Evolutionary conservation across 1,140 invertebrate species (phyloP).

Genomic region (Psix sp.): DNA sequence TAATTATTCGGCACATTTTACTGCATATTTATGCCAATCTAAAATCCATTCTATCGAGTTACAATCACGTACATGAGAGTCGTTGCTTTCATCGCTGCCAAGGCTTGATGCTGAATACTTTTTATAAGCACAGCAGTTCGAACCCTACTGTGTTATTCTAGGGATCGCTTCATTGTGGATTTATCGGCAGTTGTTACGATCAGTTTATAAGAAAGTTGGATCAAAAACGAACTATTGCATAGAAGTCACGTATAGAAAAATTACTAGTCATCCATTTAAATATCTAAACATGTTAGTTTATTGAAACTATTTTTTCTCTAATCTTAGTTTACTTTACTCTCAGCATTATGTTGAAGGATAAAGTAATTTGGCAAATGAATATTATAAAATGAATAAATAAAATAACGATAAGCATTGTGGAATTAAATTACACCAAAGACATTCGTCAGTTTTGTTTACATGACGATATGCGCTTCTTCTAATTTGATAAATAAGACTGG

Average conservation of each 20-base stretch:
- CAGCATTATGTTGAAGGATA: too few relatives aligned
- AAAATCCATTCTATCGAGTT: conserved; percentile 48
- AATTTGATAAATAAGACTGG: conserved; percentile 16
- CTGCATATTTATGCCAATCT: conserved; percentile 44
- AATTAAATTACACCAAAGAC: too few relatives aligned
- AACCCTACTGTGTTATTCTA: conserved; percentile 49
- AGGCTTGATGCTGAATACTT: conserved; percentile 55
- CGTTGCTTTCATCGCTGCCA: conserved; percentile 39
- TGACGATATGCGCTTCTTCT: neutral
- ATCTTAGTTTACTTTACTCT: conserved; percentile 21
- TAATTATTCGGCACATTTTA: conserved; percentile 39
- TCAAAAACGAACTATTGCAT: conserved; percentile 44
- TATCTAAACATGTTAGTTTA: conserved; percentile 44
- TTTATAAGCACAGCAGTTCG: conserved; percentile 47
- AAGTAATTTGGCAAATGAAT: too few relatives aligned
- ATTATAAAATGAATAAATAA: too few relatives aligned
- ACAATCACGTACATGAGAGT: conserved; percentile 50
- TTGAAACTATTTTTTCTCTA: conserved; percentile 23
- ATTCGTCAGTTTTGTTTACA: too few relatives aligned
- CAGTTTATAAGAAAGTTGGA: conserved; percentile 47
- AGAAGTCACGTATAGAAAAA: conserved; percentile 55
- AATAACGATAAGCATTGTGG: too few relatives aligned
- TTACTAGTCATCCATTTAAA: conserved; percentile 39
- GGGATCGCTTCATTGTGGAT: conserved; percentile 44
- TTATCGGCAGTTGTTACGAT: conserved; percentile 55